These are phyloP conservation scores for Stichodactyla mertensii DNA, from an alignment of 64 coral and sea anemone genomes.

Conservation along the genomic window DNA sequence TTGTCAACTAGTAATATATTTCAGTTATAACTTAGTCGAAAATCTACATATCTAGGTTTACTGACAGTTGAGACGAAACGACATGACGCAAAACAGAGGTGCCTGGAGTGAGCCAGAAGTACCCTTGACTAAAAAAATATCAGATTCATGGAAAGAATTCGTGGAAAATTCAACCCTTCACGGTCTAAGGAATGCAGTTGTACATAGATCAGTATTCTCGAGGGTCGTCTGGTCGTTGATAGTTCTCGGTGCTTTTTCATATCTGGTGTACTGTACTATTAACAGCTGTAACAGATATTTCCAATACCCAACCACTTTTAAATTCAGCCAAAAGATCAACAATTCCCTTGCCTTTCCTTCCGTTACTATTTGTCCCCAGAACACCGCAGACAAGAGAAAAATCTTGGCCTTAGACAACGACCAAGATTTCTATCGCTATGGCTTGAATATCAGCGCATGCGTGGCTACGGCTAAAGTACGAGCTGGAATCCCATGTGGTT, in stretches of 20 bases:
- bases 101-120: not conserved
- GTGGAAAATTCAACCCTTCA: conserved; percentile 32
- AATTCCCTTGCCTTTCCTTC: conserved; percentile 13
- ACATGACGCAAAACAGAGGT: not conserved
- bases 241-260: conserved; percentile 10
- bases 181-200: conserved; percentile 28
- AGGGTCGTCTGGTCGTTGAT: conserved; percentile 21
- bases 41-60: no score
- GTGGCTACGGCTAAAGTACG: conserved; percentile 48
- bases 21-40: no score
- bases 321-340: conserved; percentile 14
- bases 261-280: conserved; percentile 15
- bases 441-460: conserved; percentile 67
- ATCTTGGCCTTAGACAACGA: not conserved
- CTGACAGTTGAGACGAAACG: no score
- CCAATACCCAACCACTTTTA: conserved; percentile 3
- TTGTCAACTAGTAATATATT: no score
- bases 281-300: not conserved
- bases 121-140: not conserved
- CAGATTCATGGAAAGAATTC: conserved; percentile 15
- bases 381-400: not conserved
- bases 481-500: conserved; percentile 49
- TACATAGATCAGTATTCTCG: not conserved
- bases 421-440: conserved; percentile 10
- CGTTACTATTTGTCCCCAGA: conserved; percentile 33